A percentile compares a stretch with the other conserved stretches of the same genome.
phyloP scores from a whole-genome alignment of 30 jellyfish, hydroid and myxozoan genomes.

The Aurelia sp. region DNA sequence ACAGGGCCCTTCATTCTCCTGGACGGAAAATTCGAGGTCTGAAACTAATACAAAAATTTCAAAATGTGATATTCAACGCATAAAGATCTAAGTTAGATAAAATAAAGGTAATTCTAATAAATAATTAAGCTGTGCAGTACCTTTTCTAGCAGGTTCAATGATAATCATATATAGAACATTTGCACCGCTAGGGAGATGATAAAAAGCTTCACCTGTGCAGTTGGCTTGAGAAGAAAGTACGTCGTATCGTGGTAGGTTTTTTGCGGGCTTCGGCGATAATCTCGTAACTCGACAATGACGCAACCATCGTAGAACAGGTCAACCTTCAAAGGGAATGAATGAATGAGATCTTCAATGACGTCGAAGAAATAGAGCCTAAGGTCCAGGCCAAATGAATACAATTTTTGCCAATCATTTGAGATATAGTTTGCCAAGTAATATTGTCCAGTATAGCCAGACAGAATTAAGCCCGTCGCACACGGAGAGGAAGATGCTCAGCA shows the following conservation, averaged over 20 bases:
- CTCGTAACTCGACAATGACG: conserved; percentile 91
- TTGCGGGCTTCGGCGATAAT: conserved; percentile 80
- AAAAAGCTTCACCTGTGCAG: conserved; percentile 74
- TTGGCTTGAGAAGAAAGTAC: conserved; percentile 85
- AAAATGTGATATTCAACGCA: too few relatives aligned
- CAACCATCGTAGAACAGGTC: conserved; percentile 97
- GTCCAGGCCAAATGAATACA: neutral
- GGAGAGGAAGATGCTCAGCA: too few relatives aligned
- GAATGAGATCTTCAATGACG: neutral
- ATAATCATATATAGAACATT: too few relatives aligned
- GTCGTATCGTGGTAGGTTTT: conserved; percentile 65
- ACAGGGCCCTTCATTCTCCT: too few relatives aligned
- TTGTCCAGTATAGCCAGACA: neutral
- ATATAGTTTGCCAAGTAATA: neutral
- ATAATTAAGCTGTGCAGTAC: too few relatives aligned
- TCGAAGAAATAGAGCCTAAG: neutral
- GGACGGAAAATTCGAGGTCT: too few relatives aligned
- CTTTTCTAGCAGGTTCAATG: too few relatives aligned
- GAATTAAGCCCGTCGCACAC: too few relatives aligned
- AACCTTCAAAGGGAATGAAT: conserved; percentile 41
- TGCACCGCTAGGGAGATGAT: neutral
- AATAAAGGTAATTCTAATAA: too few relatives aligned
- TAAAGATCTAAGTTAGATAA: too few relatives aligned
- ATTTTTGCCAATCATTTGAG: neutral
- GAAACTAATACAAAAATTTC: too few relatives aligned